phyloP scores from a whole-genome alignment of 2,888 invertebrate genomes.

The Rhaphigaster nebulosa region DNA sequence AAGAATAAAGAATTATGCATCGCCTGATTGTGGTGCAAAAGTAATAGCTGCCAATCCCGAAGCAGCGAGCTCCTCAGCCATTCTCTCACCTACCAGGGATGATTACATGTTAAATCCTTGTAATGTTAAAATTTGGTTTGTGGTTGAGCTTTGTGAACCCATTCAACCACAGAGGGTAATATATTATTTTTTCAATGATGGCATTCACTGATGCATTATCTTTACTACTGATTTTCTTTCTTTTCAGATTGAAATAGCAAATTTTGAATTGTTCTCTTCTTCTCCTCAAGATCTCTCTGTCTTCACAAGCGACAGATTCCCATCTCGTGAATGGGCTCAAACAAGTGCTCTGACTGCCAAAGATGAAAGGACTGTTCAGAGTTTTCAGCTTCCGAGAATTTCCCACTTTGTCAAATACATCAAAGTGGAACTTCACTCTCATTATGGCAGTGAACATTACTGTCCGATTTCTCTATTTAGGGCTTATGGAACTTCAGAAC shows the following conservation, averaged over 20 bases:
- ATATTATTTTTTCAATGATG: neutral
- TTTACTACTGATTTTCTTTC: neutral
- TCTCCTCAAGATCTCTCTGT: conserved; percentile 93
- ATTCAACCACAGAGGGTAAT: conserved; percentile 87
- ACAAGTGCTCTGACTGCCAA: conserved; percentile 90
- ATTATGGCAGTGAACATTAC: conserved; percentile 97
- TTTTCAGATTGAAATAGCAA: conserved; percentile 87
- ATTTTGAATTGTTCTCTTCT: conserved; percentile 98
- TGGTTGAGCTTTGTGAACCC: conserved; percentile 97
- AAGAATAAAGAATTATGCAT: conserved; percentile 94
- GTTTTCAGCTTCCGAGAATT: conserved; percentile 84
- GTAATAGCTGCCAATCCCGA: conserved; percentile 93
- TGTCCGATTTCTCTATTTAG: conserved; percentile 97
- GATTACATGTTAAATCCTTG: conserved; percentile 99
- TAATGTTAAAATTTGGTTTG: conserved; percentile 92
- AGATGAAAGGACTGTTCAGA: conserved; percentile 89
- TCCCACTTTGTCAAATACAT: conserved; percentile 67
- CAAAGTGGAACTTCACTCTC: conserved; percentile 84
- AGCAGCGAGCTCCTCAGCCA: conserved; percentile 86
- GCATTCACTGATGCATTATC: neutral
- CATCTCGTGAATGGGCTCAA: conserved; percentile 91
- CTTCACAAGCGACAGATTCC: conserved; percentile 89
- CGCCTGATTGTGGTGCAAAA: conserved; percentile 97
- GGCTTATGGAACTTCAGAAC: conserved; percentile 93
- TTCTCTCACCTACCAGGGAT: conserved; percentile 91